A percentile compares a stretch with the other conserved stretches of the same genome.
phyloP scores from a whole-genome alignment of 2,113 vertebrate species.

The Tragelaphus strepsiceros region DNA sequence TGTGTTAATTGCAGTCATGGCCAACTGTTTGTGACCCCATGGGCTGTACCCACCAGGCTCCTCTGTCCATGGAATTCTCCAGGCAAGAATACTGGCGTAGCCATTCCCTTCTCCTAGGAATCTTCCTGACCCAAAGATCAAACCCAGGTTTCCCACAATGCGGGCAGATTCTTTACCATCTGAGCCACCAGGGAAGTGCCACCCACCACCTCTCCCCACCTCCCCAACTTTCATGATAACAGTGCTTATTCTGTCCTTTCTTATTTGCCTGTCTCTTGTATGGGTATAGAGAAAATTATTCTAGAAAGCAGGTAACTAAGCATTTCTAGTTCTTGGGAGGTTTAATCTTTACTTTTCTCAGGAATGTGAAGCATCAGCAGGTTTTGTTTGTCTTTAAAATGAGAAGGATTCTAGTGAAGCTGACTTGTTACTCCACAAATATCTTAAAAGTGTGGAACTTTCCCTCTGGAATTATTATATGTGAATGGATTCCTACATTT shows the following conservation, averaged over 20 bases:
- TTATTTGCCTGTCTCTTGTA: background rate
- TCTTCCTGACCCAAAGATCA: background rate
- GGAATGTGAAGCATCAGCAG: background rate
- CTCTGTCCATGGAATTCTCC: background rate
- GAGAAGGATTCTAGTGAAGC: background rate
- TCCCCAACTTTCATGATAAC: background rate
- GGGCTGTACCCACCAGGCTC: background rate
- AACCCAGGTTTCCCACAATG: background rate
- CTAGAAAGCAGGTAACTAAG: background rate
- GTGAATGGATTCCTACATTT: slow-evolving; percentile 68
- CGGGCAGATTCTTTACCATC: background rate
- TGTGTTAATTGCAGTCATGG: background rate
- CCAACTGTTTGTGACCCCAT: background rate
- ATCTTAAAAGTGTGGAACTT: slow-evolving; percentile 61
- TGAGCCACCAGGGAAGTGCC: background rate
- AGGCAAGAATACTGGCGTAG: background rate
- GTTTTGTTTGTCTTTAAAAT: slow-evolving; percentile 13
- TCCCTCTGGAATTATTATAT: slow-evolving; percentile 67
- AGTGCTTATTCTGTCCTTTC: background rate
- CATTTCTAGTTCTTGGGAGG: slow-evolving; percentile 30
- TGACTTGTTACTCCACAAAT: slow-evolving; percentile 12
- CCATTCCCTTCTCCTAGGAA: background rate
- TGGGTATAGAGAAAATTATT: background rate
- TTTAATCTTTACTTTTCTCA: background rate
- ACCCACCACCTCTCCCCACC: fast-evolving